Conservation (phyloP, 1,140 invertebrate species). For the Sogatella furcifera region DNA sequence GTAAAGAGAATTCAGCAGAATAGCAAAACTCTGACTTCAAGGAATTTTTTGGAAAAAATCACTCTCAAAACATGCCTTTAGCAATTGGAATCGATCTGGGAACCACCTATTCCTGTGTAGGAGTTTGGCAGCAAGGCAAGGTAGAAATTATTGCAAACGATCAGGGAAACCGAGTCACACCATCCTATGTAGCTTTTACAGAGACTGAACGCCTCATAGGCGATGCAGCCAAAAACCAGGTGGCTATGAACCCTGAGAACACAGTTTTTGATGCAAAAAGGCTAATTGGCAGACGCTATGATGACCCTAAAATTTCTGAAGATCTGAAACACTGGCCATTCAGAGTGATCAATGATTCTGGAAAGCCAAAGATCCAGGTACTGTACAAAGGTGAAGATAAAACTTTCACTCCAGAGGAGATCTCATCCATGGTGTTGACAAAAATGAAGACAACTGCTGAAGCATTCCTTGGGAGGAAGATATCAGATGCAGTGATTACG, state of each 20-base stretch:
- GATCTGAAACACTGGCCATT: constrained; percentile 76
- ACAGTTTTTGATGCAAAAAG: constrained; percentile 78
- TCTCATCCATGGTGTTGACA: constrained; percentile 51
- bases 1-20: no score
- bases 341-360: constrained; percentile 48
- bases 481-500: constrained; percentile 35
- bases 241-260: constrained; percentile 75
- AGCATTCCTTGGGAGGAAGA: constrained; percentile 32
- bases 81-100: constrained; percentile 70
- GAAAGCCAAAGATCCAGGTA: constrained; percentile 63
- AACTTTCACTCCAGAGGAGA: constrained; percentile 24
- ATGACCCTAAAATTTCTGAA: constrained; percentile 59
- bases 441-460: constrained; percentile 50
- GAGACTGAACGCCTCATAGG: constrained; percentile 68
- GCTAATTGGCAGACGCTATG: constrained; percentile 60
- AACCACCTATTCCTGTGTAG: constrained; percentile 71
- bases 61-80: not conserved
- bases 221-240: constrained; percentile 57
- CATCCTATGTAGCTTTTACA: constrained; percentile 81
- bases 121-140: constrained; percentile 74
- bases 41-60: no score
- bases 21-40: no score
- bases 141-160: constrained; percentile 92
- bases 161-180: constrained; percentile 86
- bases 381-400: constrained; percentile 65